These are phyloP conservation scores for Macrosteles quadrilineatus DNA, from an alignment of 1,140 invertebrate species.

Conservation along the genomic window DNA sequence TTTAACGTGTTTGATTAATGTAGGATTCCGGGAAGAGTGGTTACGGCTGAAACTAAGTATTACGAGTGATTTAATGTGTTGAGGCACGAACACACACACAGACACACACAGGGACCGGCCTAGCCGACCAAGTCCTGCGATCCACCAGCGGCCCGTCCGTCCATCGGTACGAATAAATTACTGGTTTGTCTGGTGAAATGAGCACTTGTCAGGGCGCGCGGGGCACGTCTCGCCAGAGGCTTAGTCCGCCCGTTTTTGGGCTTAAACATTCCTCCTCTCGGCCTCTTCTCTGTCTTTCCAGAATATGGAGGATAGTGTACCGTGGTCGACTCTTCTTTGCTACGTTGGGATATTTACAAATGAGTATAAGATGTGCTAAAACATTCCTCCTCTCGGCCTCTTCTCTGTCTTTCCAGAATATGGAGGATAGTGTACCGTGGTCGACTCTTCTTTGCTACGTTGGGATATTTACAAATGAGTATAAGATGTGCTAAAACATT, in stretches of 20 bases:
- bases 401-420: too few species aligned
- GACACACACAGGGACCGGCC: neutral
- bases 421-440: too few species aligned
- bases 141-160: conserved; percentile 1
- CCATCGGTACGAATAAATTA: conserved; percentile 25
- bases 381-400: too few species aligned
- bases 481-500: too few species aligned
- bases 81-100: conserved; percentile 8
- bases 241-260: neutral
- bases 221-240: neutral
- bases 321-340: too few species aligned
- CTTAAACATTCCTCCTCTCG: conserved; percentile 14
- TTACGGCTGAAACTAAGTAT: conserved; percentile 19
- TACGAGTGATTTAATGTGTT: conserved; percentile 25
- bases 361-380: too few species aligned
- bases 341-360: too few species aligned
- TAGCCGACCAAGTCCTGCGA: neutral
- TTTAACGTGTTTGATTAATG: conserved; percentile 26
- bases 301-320: too few species aligned
- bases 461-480: too few species aligned
- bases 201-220: conserved; percentile 20
- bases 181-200: conserved; percentile 19
- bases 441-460: too few species aligned
- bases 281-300: conserved; percentile 10
- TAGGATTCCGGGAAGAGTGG: conserved; percentile 14